A percentile compares a stretch with the other conserved stretches of the same genome.
phyloP scores from a whole-genome alignment of 1,140 invertebrate genomes.

The Odontomachus brunneus region DNA sequence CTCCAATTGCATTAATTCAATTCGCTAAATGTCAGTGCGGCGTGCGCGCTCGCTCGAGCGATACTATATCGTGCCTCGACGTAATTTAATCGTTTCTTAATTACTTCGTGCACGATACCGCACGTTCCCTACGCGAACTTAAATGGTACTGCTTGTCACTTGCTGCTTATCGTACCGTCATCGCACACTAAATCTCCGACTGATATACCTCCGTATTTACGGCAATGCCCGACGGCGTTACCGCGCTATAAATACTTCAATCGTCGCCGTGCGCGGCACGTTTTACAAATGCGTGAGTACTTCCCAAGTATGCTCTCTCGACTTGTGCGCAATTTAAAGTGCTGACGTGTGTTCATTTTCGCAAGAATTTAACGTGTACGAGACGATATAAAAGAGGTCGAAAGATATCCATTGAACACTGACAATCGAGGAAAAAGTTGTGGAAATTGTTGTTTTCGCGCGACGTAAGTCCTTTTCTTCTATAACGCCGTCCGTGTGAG shows the following conservation, averaged over 20 bases:
- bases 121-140: background rate
- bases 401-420: no score
- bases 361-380: no score
- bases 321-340: no score
- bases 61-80: constrained; percentile 10
- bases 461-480: background rate
- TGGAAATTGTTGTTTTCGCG: background rate
- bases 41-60: background rate
- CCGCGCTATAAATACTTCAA: background rate
- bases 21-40: constrained; percentile 23
- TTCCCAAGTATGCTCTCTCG: no score
- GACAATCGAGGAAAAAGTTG: no score
- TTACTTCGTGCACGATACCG: constrained; percentile 36
- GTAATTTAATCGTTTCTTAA: constrained; percentile 57
- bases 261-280: background rate
- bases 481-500: background rate
- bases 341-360: no score
- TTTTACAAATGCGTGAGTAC: background rate
- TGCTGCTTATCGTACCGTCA: constrained; percentile 10
- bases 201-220: background rate
- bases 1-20: constrained; percentile 52
- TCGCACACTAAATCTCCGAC: background rate
- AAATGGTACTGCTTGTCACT: constrained; percentile 32
- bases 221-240: background rate
- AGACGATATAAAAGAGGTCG: no score